phyloP scores from a whole-genome alignment of 2,888 invertebrate species.

The Odontothrips loti region DNA sequence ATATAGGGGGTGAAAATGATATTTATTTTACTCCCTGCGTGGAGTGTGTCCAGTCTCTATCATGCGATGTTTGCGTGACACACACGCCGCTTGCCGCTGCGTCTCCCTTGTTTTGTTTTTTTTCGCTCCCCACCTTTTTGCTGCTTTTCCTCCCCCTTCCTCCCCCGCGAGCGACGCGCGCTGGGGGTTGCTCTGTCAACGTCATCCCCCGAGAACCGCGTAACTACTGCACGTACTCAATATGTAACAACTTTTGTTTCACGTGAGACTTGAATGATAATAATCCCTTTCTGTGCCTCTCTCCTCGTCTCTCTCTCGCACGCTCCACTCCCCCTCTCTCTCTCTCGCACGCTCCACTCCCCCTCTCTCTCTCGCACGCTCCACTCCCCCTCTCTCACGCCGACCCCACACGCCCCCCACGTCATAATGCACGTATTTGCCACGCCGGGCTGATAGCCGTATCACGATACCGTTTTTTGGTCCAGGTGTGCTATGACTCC shows the following conservation, averaged over 20 bases:
- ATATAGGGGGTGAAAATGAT: no score
- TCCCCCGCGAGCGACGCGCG: no score
- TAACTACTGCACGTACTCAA: no score
- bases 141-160: no score
- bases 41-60: no score
- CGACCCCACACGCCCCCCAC: not conserved
- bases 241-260: no score
- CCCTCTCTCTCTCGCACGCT: not conserved
- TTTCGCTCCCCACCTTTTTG: not conserved
- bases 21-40: no score
- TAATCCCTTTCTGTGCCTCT: not conserved
- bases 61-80: no score
- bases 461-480: slow-evolving; percentile 22
- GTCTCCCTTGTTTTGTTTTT: not conserved
- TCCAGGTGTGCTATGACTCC: slow-evolving; percentile 25
- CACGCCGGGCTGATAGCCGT: not conserved
- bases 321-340: not conserved
- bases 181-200: no score
- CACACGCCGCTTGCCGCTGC: not conserved
- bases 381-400: not conserved
- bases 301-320: not conserved
- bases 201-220: no score
- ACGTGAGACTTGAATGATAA: no score
- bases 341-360: not conserved
- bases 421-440: not conserved